Base-by-base conservation (phyloP, 2,113 vertebrate species). In the Thamnophis sirtalis region DNA sequence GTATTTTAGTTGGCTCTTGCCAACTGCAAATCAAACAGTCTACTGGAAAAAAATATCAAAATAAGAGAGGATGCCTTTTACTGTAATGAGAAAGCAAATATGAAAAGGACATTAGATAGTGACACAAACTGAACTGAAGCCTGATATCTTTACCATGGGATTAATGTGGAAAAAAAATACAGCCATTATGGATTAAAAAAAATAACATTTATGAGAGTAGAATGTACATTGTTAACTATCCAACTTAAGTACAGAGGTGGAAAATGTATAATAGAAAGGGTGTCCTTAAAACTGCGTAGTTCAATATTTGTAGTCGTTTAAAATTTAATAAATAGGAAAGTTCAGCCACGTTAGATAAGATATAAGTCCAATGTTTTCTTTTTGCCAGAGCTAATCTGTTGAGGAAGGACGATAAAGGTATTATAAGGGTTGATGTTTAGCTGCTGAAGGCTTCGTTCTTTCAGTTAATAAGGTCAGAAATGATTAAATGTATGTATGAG, bases 51-150 rank as follows among this genome's bases (percentile, higher is more conserved):
- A 96, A 94, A 95, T 97, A 96, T 90, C 96, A 92, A 94, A 97
- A 97, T 0, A 58, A 95, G 94, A 96, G 58, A 96, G 96, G 95
- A 97, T 97, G 95, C 96, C 91, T 96, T 97, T 95, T 96, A 89
- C 93, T 80, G 73, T 95, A 93, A 84, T 91, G 96, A 95, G 84
- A 97, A 95, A 93, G 84, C 84, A 91, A 95, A 97, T 95, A 93
- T 98, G 97, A 97, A 97, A 98, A 98, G 98, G 89, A 95, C 97
- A 98, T 98, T 98, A 97, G 94, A 94, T 93, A 96, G 51, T 95
- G 96, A 97, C 96, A 97, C 97, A 97, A 97, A 96, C 95, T 97
- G 97, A 98, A 96, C 92, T 94, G 97, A 97, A 97, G 97, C 95
- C 96, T n/a, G 96, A 97, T 98, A 97, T 96, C 97, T 97, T 97